phyloP scores from a whole-genome alignment of 2,888 invertebrate genomes.

The Dasypolia templi region DNA sequence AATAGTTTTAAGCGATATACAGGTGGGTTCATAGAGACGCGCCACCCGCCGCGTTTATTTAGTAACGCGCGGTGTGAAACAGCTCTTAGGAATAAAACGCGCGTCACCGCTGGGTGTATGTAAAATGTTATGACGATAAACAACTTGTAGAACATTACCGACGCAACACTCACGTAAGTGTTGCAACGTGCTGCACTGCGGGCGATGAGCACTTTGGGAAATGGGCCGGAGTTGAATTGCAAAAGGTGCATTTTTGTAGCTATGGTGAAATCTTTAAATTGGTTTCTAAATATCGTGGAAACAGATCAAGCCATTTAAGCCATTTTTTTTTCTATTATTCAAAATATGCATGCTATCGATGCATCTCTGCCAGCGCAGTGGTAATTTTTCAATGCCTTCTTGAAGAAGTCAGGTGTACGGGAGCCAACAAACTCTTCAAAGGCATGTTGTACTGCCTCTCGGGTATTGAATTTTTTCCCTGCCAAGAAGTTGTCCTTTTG shows the following conservation, averaged over 20 bases:
- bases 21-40: slow-evolving; percentile 9
- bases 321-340: no score
- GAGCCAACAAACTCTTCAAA: no score
- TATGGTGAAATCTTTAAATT: background rate
- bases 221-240: slow-evolving; percentile 46
- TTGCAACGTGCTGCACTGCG: slow-evolving; percentile 67
- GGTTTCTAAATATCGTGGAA: background rate
- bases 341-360: no score
- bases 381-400: no score
- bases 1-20: slow-evolving; percentile 27
- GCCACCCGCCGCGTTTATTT: slow-evolving; percentile 48
- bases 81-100: slow-evolving; percentile 64
- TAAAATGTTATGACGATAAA: slow-evolving; percentile 84
- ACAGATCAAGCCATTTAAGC: background rate
- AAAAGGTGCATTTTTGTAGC: background rate
- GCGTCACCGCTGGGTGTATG: slow-evolving; percentile 68
- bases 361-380: no score
- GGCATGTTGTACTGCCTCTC: no score
- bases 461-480: no score
- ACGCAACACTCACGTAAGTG: slow-evolving; percentile 49
- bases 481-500: no score
- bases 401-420: no score
- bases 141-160: slow-evolving; percentile 74
- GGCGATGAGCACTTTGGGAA: slow-evolving; percentile 25
- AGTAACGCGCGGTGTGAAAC: slow-evolving; percentile 44